phyloP scores from a whole-genome alignment of 2,888 invertebrate genomes.

The Melanostoma scalare region DNA sequence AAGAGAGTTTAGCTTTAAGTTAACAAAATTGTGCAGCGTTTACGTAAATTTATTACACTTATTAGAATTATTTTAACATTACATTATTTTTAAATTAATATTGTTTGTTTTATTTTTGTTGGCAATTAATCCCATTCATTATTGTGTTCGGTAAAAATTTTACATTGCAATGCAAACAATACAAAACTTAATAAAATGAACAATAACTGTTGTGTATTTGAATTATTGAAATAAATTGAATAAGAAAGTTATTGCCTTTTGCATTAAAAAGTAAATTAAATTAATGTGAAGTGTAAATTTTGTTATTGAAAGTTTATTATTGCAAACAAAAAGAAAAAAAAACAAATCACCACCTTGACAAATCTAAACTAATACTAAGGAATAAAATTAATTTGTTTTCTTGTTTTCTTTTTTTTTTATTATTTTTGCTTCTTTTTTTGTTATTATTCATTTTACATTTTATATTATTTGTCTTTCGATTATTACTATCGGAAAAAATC shows the following conservation, averaged over 20 bases:
- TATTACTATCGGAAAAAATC: constrained; percentile 50
- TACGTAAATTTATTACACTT: constrained; percentile 70
- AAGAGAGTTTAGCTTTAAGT: constrained; percentile 62
- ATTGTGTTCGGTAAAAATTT: constrained; percentile 62
- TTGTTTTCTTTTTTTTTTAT: constrained; percentile 62
- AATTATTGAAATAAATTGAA: constrained; percentile 50
- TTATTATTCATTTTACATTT: constrained; percentile 64
- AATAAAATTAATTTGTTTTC: constrained; percentile 64
- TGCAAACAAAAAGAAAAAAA: constrained; percentile 18
- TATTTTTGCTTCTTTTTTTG: constrained; percentile 68
- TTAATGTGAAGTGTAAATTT: constrained; percentile 55
- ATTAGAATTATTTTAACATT: constrained; percentile 64
- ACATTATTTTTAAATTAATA: constrained; percentile 56
- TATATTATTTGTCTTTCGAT: constrained; percentile 68
- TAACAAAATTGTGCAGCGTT: constrained; percentile 71
- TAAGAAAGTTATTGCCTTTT: constrained; percentile 24
- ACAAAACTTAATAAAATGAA: constrained; percentile 37
- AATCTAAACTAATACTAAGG: constrained; percentile 62
- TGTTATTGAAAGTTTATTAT: constrained; percentile 23
- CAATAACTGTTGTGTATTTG: constrained; percentile 49
- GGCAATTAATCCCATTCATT: constrained; percentile 59
- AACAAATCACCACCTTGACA: constrained; percentile 61
- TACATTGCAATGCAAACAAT: constrained; percentile 46
- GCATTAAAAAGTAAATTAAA: constrained; percentile 30
- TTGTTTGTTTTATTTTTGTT: constrained; percentile 56